Evolutionary conservation across 2,888 invertebrate species (phyloP).

Genomic region (Dioctria rufipes): DNA sequence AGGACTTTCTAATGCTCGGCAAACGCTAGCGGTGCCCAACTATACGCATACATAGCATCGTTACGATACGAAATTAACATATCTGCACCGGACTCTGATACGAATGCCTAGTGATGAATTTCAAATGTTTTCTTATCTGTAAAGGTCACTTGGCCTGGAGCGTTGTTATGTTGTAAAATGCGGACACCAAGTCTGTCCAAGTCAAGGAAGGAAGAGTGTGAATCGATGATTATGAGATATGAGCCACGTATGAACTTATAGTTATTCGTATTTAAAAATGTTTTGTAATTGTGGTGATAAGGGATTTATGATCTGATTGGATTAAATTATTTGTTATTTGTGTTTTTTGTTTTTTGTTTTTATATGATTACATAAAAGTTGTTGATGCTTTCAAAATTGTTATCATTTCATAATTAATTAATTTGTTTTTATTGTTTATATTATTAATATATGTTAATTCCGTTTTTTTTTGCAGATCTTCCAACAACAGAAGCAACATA

Average conservation of each 20-base stretch:
- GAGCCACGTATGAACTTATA: too few relatives aligned
- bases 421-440: constrained; percentile 14
- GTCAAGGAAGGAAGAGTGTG: too few relatives aligned
- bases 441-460: constrained; percentile 9
- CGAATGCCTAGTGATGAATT: constrained; percentile 11
- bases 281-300: too few relatives aligned
- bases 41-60: background rate
- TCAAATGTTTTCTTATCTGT: constrained; percentile 24
- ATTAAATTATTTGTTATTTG: too few relatives aligned
- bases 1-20: constrained; percentile 33
- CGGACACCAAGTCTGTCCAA: background rate
- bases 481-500: constrained; percentile 66
- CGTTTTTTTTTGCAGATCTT: constrained; percentile 56
- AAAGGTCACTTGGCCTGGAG: constrained; percentile 33
- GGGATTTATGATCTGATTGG: too few relatives aligned
- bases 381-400: too few relatives aligned
- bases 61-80: constrained; percentile 20
- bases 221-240: too few relatives aligned
- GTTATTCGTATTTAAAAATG: too few relatives aligned
- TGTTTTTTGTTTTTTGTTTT: too few relatives aligned
- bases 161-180: background rate
- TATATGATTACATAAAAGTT: too few relatives aligned
- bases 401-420: too few relatives aligned
- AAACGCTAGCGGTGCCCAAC: background rate
- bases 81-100: constrained; percentile 8